Conservation (phyloP, 2,797 vertebrate genomes). For the Vireo griseus region DNA sequence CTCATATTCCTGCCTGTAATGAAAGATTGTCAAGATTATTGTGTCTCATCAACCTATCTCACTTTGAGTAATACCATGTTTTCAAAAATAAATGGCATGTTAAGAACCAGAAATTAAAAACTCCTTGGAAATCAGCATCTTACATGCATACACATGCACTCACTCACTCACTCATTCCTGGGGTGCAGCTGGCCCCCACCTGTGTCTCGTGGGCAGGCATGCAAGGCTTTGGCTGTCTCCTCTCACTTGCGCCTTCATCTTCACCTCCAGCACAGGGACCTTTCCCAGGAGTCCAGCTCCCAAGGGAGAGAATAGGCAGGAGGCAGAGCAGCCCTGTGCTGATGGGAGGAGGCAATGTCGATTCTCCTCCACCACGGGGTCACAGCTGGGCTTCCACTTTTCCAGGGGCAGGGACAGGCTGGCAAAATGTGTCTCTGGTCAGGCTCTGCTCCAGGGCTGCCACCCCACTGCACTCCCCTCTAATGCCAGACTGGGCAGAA, state of each 20-base stretch:
- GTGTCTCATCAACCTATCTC: background rate
- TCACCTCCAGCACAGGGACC: accelerated
- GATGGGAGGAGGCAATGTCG: accelerated
- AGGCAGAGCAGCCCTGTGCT: background rate
- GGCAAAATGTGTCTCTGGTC: accelerated
- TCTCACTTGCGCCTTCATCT: accelerated
- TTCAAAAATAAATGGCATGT: background rate
- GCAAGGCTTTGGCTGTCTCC: background rate
- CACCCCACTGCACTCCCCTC: background rate
- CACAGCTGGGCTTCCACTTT: accelerated
- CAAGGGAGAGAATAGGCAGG: accelerated
- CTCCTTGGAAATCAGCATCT: background rate
- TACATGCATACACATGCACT: accelerated
- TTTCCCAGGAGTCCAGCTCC: background rate
- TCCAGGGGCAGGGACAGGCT: background rate
- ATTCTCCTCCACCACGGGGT: background rate
- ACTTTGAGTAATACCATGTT: background rate
- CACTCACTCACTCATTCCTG: background rate
- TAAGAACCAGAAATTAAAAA: background rate
- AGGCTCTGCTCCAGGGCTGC: background rate
- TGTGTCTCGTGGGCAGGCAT: background rate
- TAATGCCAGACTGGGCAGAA: accelerated
- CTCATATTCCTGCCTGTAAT: background rate
- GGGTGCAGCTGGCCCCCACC: background rate
- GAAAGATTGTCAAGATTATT: background rate